Evolutionary conservation across 2,113 vertebrate species (phyloP).

Genomic region (Ictalurus furcatus): DNA sequence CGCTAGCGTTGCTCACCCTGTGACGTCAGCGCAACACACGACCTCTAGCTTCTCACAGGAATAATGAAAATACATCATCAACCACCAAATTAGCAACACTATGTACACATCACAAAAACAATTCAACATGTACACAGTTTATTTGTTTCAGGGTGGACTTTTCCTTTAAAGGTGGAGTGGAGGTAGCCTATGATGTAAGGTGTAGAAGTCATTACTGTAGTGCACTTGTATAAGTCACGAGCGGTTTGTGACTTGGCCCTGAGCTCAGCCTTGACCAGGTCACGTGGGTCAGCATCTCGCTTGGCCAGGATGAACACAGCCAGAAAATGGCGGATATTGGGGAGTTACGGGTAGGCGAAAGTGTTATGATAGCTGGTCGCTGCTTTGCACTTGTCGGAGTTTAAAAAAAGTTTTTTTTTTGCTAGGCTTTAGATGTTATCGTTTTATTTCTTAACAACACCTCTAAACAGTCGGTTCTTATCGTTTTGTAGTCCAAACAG

Average conservation of each 20-base stretch:
- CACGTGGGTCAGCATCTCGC: constrained; percentile 56
- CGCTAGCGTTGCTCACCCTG: no score
- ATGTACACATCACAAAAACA: background rate
- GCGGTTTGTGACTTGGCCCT: background rate
- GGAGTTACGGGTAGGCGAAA: constrained; percentile 79
- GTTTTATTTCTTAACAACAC: background rate
- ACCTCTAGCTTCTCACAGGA: no score
- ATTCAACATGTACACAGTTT: no score
- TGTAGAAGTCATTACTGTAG: background rate
- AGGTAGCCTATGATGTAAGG: no score
- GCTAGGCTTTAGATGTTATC: background rate
- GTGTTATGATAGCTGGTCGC: constrained; percentile 54
- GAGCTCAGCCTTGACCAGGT: constrained; percentile 1
- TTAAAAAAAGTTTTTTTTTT: background rate
- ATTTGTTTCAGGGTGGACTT: no score
- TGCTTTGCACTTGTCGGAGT: constrained; percentile 29
- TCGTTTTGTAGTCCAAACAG: background rate
- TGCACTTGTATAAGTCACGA: background rate
- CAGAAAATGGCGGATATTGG: constrained; percentile 84
- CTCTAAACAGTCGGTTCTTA: background rate
- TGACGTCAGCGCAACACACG: no score
- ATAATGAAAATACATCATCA: no score
- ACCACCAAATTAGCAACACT: no score
- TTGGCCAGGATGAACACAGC: constrained; percentile 66
- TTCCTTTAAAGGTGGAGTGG: no score